Evolutionary conservation across 2,888 invertebrate species (phyloP).

Genomic region (Phania funesta): DNA sequence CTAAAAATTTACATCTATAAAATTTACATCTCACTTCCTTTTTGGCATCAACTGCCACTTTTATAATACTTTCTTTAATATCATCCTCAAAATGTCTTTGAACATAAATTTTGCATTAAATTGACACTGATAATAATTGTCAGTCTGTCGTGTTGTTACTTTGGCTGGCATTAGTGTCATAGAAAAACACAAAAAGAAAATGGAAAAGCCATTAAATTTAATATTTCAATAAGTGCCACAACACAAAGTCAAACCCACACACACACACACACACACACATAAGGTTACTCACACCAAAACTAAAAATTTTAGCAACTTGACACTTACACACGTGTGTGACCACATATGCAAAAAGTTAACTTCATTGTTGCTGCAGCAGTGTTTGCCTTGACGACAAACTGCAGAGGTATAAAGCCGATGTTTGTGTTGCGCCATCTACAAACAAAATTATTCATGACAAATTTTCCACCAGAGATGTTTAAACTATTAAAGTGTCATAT

Average conservation of each 20-base stretch:
- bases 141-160: slow-evolving; percentile 24
- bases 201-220: slow-evolving; percentile 60
- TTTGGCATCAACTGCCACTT: background rate
- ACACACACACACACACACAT: background rate
- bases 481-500: slow-evolving; percentile 61
- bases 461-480: slow-evolving; percentile 61
- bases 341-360: background rate
- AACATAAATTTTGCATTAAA: slow-evolving; percentile 58
- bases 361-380: too few species aligned
- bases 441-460: slow-evolving; percentile 54
- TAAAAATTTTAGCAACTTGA: background rate
- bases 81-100: background rate
- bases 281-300: background rate
- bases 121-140: slow-evolving; percentile 58
- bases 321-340: background rate
- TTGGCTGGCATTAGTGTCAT: background rate
- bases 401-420: background rate
- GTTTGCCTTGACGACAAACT: slow-evolving; percentile 8
- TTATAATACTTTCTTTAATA: background rate
- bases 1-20: background rate
- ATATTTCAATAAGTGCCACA: slow-evolving; percentile 58
- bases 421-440: background rate
- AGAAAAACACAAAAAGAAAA: background rate
- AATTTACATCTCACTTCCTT: background rate
- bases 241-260: background rate